Conservation (phyloP, 2,888 invertebrate genomes). For the Athrips mouffetella region DNA sequence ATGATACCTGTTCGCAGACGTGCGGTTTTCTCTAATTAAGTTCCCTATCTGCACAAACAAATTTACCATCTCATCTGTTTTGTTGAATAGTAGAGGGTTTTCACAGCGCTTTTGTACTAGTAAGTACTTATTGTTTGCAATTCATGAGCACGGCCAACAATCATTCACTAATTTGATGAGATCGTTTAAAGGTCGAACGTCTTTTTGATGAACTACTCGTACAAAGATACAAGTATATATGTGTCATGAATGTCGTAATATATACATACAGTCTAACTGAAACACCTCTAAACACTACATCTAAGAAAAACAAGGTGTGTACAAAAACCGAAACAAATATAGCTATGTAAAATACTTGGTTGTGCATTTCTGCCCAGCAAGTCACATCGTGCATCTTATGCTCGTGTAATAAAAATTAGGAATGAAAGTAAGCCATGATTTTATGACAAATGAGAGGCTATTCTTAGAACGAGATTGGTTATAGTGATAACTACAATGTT, state of each 20-base stretch:
- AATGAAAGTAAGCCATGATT: conserved; percentile 1
- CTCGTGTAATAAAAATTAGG: background rate
- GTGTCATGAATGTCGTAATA: too few relatives aligned
- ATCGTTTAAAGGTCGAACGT: too few relatives aligned
- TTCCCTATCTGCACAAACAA: background rate
- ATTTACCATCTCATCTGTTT: background rate
- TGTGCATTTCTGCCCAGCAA: too few relatives aligned
- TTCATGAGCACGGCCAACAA: conserved; percentile 5
- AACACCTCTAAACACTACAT: too few relatives aligned
- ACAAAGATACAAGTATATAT: too few relatives aligned
- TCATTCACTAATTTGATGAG: background rate
- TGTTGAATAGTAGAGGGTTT: conserved; percentile 4
- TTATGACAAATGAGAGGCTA: background rate
- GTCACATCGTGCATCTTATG: background rate
- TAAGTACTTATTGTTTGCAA: background rate
- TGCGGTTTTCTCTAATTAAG: conserved; percentile 8
- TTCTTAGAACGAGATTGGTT: background rate
- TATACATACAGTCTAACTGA: too few relatives aligned
- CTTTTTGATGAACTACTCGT: too few relatives aligned
- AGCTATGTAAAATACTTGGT: too few relatives aligned
- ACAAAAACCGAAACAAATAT: too few relatives aligned
- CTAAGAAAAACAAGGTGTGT: too few relatives aligned
- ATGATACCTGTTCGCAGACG: background rate
- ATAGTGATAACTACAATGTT: background rate
- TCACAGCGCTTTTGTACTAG: conserved; percentile 4